Conservation (phyloP, 2,888 invertebrate species). For the Timema podura region DNA sequence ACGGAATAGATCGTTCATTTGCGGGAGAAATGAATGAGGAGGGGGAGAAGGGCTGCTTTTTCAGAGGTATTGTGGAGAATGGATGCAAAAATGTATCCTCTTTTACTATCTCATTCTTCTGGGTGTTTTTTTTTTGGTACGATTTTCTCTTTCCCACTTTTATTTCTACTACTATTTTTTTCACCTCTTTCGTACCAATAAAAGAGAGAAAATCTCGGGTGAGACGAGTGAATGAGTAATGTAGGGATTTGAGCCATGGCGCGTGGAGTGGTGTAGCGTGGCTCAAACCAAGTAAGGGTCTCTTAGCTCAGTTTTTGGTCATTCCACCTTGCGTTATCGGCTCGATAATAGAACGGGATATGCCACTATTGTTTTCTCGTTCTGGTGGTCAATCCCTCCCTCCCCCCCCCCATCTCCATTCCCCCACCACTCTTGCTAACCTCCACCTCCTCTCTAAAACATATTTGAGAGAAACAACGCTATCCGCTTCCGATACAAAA, state of each 20-base stretch:
- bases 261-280: background rate
- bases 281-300: slow-evolving; percentile 9
- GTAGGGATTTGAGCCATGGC: background rate
- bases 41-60: slow-evolving; percentile 15
- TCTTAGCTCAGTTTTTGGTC: slow-evolving; percentile 18
- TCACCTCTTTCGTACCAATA: slow-evolving; percentile 14
- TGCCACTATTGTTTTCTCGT: slow-evolving; percentile 33
- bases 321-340: slow-evolving; percentile 20
- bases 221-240: slow-evolving; percentile 17
- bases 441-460: slow-evolving; percentile 28
- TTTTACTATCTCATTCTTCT: slow-evolving; percentile 24
- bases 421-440: slow-evolving; percentile 25
- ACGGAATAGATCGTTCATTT: slow-evolving; percentile 27
- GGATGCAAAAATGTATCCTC: slow-evolving; percentile 27
- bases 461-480: slow-evolving; percentile 21
- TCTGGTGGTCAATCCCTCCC: slow-evolving; percentile 21
- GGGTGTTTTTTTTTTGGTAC: slow-evolving; percentile 10
- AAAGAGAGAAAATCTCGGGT: slow-evolving; percentile 16
- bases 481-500: slow-evolving; percentile 32
- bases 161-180: slow-evolving; percentile 5
- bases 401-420: slow-evolving; percentile 26
- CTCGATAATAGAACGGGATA: slow-evolving; percentile 25
- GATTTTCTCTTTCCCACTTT: background rate
- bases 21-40: slow-evolving; percentile 9
- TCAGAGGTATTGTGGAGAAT: slow-evolving; percentile 27